Base-by-base conservation (phyloP, 2,797 vertebrate genomes). In the Rhyacichthys aspro region DNA sequence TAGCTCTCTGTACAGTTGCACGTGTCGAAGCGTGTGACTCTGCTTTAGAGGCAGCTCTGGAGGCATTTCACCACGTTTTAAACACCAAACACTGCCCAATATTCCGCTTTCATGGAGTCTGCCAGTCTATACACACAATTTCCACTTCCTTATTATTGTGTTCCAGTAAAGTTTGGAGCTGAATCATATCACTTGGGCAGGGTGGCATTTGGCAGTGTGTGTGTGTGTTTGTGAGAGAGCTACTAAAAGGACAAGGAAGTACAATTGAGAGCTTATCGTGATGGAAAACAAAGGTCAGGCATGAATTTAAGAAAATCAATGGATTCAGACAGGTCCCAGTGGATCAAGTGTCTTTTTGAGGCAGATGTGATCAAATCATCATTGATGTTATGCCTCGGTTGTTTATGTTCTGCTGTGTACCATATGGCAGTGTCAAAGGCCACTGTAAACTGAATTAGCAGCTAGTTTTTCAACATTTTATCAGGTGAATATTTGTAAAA, bases 1-100 rank as follows among this genome's bases (percentile, higher is more conserved):
- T 86, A 82, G 80, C 88, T 84, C 69, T 32, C 82, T 64, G 87
- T 86, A 87, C 84, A 87, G 78, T 83, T 79, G 84, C 92, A 92
- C 92, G 90, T 92, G 91, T 91, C 83, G 48, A 47, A 68, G 86
- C 89, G 90, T 91, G 91, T 92, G 91, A 91, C 90, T 87, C 52
- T 17, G 72, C 63, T 62, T 74, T 16, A 38, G 55, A 18, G 58
- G 72, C 76, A 55, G 66, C 70, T 53, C 10, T 43, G 55, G 55
- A 62, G 61, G 12, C 70, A 63, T 38, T 32, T 34, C 58, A 62
- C 59, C 59, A 54, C 39, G 68, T 72, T 69, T 63, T 60, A 42
- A 63, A 18, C 52, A 59, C 56, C 55, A 17, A 7, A 28, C 48
- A 54, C 38, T 8, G 39, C 48, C 55, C 39, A 59, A 0, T 64